Evolutionary conservation across 2,113 vertebrate species (phyloP), one percentile per base, ranked within the genome.

Genomic region (Dunckerocampus dactyliophorus): DNA sequence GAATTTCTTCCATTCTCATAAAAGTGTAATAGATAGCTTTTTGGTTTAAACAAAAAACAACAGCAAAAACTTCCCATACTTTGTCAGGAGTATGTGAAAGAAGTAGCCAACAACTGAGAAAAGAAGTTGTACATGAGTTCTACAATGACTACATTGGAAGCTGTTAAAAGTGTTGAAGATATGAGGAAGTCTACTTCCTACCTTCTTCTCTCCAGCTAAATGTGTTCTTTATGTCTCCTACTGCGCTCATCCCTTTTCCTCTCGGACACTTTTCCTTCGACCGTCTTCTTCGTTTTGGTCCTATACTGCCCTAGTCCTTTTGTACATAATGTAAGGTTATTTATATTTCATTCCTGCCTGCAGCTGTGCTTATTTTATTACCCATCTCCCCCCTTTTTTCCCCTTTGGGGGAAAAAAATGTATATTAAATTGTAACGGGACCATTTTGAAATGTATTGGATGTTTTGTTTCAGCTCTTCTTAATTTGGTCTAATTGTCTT

Each of bases 311-410:
- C 67, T 45, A 74, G 68, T 60, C 52, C 78, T 72, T 83, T 85
- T 91, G 90, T 90, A 91, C 83, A 92, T 92, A 91, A 74, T 86
- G 84, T 89, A 87, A 83, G 74, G 74, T 89, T 90, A 91, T 92
- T 91, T 92, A 92, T 90, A 89, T 82, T 85, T 88, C 78, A 84
- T 88, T 89, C 72, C 73, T 88, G 72, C 84, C 71, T 74, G 70
- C 83, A 76, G 60, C 83, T 79, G 82, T 74, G 76, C 74, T 87
- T 86, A 48, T 82, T 79, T 76, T 61, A 59, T 72, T 78, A 67
- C 61, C 37, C 63, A 42, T 54, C 48, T 4, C 64, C 57, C 48
- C 28, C 51, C 6, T 3, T 16, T 17, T 20, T n/a, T 28, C 54
- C 34, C 65, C 63, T 39, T 57, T 39, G 14, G 3, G 13, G 20